These are phyloP conservation scores for Lasioglossum pauxillum DNA, from an alignment of 2,888 invertebrate genomes.

Conservation along the genomic window DNA sequence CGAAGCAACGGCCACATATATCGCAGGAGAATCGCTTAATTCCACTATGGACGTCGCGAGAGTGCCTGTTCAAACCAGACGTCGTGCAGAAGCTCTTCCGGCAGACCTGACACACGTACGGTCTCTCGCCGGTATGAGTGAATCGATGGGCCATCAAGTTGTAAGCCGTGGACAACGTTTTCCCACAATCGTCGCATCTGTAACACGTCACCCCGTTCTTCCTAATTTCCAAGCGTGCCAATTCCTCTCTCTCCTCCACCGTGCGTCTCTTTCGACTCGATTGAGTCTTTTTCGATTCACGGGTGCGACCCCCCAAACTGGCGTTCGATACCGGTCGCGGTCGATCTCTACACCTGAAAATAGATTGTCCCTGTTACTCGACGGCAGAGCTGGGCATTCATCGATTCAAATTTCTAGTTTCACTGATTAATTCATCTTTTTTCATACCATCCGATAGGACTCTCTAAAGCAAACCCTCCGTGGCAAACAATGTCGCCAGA, in stretches of 20 bases:
- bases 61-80: constrained; percentile 78
- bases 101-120: constrained; percentile 77
- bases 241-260: constrained; percentile 9
- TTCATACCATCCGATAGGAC: no score
- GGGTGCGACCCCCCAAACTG: constrained; percentile 20
- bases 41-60: constrained; percentile 76
- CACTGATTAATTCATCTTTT: neutral
- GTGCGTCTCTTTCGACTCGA: neutral
- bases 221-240: constrained; percentile 60
- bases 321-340: neutral
- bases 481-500: no score
- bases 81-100: constrained; percentile 79
- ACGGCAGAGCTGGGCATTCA: constrained; percentile 30
- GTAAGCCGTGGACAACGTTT: constrained; percentile 87
- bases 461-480: no score
- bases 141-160: constrained; percentile 77
- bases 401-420: neutral
- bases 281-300: neutral
- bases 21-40: constrained; percentile 77
- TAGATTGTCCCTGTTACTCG: constrained; percentile 53
- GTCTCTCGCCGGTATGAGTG: constrained; percentile 75
- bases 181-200: constrained; percentile 86
- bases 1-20: constrained; percentile 76
- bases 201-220: constrained; percentile 86
- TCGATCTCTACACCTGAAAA: constrained; percentile 73